These are phyloP conservation scores for Pantelozetes paolii DNA, from an alignment of 2,888 invertebrate genomes.

Conservation along the genomic window DNA sequence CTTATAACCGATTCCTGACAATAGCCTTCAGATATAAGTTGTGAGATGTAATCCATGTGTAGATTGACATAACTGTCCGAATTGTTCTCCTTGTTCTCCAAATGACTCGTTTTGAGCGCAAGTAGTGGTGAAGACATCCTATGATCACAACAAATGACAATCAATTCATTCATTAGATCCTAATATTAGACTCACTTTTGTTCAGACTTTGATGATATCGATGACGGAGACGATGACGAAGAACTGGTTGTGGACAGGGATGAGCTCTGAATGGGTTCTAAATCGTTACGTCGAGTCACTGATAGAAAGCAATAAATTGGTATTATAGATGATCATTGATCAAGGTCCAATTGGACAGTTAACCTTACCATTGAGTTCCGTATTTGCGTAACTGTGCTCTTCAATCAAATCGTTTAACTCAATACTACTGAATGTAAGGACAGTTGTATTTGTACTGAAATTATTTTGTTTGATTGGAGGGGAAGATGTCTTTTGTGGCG, in stretches of 20 bases:
- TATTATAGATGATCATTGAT: too few species aligned
- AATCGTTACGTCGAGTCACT: background rate
- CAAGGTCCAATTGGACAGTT: background rate
- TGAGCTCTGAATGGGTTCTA: background rate
- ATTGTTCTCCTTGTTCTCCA: constrained; percentile 49
- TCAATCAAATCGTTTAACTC: constrained; percentile 44
- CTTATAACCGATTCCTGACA: constrained; percentile 84
- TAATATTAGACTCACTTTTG: background rate
- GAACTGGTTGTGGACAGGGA: constrained; percentile 10
- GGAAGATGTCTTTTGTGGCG: background rate
- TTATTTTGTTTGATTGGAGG: background rate
- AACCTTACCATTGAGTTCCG: constrained; percentile 49
- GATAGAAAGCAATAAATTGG: background rate
- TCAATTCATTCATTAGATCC: background rate
- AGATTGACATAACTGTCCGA: constrained; percentile 69
- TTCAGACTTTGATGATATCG: constrained; percentile 19
- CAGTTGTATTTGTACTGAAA: constrained; percentile 15
- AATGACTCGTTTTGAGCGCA: constrained; percentile 44
- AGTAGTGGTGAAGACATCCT: constrained; percentile 39
- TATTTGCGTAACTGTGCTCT: constrained; percentile 59
- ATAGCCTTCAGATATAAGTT: constrained; percentile 82
- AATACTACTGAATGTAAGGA: background rate
- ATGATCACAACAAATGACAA: constrained; percentile 4
- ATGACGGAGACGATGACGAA: constrained; percentile 25
- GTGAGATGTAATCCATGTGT: constrained; percentile 82